Evolutionary conservation across 2,113 vertebrate genomes (phyloP).

Genomic region (Noturus placidus): DNA sequence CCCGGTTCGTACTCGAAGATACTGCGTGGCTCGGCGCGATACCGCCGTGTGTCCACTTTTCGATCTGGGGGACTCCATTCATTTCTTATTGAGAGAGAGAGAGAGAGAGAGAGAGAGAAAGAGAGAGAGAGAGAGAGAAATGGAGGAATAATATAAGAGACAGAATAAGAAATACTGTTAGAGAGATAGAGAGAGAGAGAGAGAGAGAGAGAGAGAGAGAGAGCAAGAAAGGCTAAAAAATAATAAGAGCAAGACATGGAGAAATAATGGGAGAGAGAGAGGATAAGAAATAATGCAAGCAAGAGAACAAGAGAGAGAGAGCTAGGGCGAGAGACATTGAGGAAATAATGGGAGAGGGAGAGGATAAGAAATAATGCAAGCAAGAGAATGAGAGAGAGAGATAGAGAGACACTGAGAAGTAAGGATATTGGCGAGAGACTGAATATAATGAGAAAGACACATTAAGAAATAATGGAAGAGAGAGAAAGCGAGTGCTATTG

Average conservation of each 20-base stretch:
- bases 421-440: not conserved
- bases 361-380: not conserved
- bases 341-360: not conserved
- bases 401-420: not conserved
- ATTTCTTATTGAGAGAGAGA: slow-evolving; percentile 74
- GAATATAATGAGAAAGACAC: not conserved
- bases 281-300: not conserved
- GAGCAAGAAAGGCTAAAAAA: no score
- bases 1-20: slow-evolving; percentile 99
- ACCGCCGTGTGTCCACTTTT: slow-evolving; percentile 95
- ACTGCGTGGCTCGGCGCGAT: slow-evolving; percentile 94
- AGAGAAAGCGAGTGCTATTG: not conserved
- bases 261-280: not conserved
- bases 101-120: slow-evolving; percentile 36
- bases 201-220: not conserved
- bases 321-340: not conserved
- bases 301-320: not conserved
- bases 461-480: no score
- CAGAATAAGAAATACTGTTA: not conserved
- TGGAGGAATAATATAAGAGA: not conserved
- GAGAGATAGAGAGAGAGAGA: not conserved
- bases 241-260: no score
- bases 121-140: not conserved
- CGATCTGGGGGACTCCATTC: slow-evolving; percentile 96
- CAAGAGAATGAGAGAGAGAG: not conserved